Evolutionary conservation across 1,140 invertebrate species (phyloP).

Genomic region (Stegodyphus mimosarum): DNA sequence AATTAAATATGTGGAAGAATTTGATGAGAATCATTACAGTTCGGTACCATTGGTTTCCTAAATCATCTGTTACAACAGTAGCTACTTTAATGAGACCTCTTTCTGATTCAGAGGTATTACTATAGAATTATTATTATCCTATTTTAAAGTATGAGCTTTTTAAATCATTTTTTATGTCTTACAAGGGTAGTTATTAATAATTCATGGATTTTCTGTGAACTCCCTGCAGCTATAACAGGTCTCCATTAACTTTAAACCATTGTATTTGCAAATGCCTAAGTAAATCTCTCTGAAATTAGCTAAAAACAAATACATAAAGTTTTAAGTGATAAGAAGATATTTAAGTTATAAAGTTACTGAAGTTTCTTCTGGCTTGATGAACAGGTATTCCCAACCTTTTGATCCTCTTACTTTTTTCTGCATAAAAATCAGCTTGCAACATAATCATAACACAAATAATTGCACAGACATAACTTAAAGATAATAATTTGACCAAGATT

Average conservation of each 20-base stretch:
- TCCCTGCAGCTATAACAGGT: background rate
- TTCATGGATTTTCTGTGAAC: background rate
- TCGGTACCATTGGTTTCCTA: constrained; percentile 17
- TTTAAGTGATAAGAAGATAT: too few species aligned
- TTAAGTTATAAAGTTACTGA: too few species aligned
- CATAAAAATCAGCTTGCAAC: too few species aligned
- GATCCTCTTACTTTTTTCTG: background rate
- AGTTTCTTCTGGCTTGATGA: too few species aligned
- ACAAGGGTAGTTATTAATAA: background rate
- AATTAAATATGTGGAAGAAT: constrained; percentile 38
- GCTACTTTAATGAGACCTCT: background rate
- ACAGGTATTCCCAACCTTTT: too few species aligned
- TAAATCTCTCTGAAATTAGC: too few species aligned
- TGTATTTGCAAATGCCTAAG: background rate
- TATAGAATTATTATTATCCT: background rate
- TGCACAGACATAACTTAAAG: too few species aligned
- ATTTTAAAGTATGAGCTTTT: background rate
- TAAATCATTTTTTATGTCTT: background rate
- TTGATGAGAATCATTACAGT: background rate
- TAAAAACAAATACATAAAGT: too few species aligned
- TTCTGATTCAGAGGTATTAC: background rate
- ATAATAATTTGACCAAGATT: too few species aligned
- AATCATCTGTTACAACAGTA: constrained; percentile 21
- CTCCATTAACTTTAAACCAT: accelerated
- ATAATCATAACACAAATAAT: too few species aligned